Evolutionary conservation across 2,113 vertebrate genomes (phyloP), one percentile per base, ranked within the genome.

Genomic region (Trematomus loennbergii): DNA sequence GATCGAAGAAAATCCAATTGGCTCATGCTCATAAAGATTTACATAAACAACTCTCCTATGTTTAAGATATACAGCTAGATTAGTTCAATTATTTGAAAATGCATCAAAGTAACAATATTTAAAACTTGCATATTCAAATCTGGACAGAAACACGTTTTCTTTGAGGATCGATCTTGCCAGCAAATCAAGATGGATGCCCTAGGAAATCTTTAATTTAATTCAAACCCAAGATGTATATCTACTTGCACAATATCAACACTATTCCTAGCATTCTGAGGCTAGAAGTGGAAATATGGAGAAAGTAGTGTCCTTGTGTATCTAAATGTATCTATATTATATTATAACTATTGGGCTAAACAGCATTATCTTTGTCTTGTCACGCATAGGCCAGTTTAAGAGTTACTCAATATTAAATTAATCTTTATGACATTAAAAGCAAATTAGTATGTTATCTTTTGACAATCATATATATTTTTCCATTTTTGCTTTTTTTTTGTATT

Each of bases 121-220:
- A 66, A 72, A 75, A 68, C 29, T 17, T 25, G 43, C 20, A 18
- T n/a, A 22, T 60, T 76, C 0, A 75, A 62, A 59, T 46, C 43
- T 48, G 2, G 15, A 66, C 66, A 78, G 72, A 81, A 45, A 22
- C 29, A 29, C 29, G 4, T 29, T 29, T 29, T 29, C 29, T 29
- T 29, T 29, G 29, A 29, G 29, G 29, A 29, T 29, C 29, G 29
- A 0, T 40, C 46, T 22, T 62, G 68, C 54, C 3, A 9, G 29
- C 11, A 43, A 46, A 67, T 81, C 52, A 29, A 78, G 64, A 89
- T 80, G 3, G 2, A 79, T 86, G 77, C 55, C 59, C 88, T 20
- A 66, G 85, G 79, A 87, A 84, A 71, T 62, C 22, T 67, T 73
- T 65, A 49, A 55, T 73, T 84, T 76, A 57, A 75, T 87, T 72